Conservation (phyloP, 2,113 vertebrate genomes). For the Dicerorhinus sumatrensis region DNA sequence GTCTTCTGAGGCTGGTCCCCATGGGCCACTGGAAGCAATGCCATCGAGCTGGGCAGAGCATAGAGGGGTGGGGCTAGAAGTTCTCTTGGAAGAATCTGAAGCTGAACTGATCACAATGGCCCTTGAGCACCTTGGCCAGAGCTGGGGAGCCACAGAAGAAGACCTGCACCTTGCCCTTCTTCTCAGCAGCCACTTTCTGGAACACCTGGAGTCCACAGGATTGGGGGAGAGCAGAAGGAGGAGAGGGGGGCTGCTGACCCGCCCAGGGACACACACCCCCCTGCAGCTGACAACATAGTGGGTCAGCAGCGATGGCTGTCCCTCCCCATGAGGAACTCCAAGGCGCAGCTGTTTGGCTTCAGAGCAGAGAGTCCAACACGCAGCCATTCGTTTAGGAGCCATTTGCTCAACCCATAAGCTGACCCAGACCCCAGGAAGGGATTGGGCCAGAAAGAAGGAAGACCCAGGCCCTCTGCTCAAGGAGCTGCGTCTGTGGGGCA, state of each 20-base stretch:
- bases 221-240: neutral
- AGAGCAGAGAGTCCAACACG: neutral
- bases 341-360: neutral
- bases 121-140: constrained; percentile 89
- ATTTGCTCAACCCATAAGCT: neutral
- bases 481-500: neutral
- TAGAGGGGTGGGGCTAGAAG: constrained; percentile 85
- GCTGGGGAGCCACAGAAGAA: constrained; percentile 93
- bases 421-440: neutral
- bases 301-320: neutral
- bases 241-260: neutral
- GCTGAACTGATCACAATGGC: constrained; percentile 89
- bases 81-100: constrained; percentile 94
- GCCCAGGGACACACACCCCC: neutral
- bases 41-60: neutral
- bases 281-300: fast-evolving
- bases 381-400: neutral
- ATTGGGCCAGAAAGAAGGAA: neutral
- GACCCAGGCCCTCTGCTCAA: neutral
- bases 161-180: constrained; percentile 91
- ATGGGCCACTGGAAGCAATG: too few relatives aligned
- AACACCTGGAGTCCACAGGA: constrained; percentile 87
- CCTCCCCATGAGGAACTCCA: neutral
- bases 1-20: neutral
- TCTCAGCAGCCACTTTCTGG: constrained; percentile 90